Percentiles rank a stretch among this genome's conserved stretches.
These are phyloP conservation scores for Germaria angustata DNA, from an alignment of 2,888 invertebrate genomes.

Conservation along the genomic window DNA sequence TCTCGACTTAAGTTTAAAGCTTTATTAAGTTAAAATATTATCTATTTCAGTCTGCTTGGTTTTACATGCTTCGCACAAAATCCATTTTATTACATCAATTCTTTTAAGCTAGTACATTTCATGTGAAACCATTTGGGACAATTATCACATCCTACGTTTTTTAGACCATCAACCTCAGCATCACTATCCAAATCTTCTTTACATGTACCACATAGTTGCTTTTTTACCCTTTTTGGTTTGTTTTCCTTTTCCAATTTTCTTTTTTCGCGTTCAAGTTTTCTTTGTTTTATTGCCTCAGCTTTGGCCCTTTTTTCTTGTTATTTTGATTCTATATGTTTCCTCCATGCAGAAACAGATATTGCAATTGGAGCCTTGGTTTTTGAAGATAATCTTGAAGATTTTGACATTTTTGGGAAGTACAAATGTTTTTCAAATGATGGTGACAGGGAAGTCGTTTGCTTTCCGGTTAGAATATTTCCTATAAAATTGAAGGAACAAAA, in stretches of 20 bases:
- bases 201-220: conserved; percentile 20
- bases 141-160: conserved; percentile 27
- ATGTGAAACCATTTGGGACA: conserved; percentile 25
- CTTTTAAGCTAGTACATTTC: conserved; percentile 24
- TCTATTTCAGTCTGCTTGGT: no score
- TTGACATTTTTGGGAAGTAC: conserved; percentile 21
- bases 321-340: not conserved
- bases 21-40: no score
- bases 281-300: conserved; percentile 18
- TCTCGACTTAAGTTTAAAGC: no score
- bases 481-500: not conserved
- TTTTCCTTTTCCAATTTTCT: conserved; percentile 18
- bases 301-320: conserved; percentile 5
- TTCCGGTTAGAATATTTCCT: not conserved
- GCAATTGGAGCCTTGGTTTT: no score
- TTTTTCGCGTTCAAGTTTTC: conserved; percentile 29
- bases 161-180: no score
- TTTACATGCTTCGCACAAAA: conserved; percentile 28
- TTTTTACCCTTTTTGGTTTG: conserved; percentile 3
- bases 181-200: no score
- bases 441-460: not conserved
- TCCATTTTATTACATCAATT: not conserved
- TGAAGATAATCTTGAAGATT: no score
- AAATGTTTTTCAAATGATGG: conserved; percentile 21
- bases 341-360: conserved; percentile 28